Conservation (phyloP, 2,888 invertebrate genomes). For the Drosophila falleni region DNA sequence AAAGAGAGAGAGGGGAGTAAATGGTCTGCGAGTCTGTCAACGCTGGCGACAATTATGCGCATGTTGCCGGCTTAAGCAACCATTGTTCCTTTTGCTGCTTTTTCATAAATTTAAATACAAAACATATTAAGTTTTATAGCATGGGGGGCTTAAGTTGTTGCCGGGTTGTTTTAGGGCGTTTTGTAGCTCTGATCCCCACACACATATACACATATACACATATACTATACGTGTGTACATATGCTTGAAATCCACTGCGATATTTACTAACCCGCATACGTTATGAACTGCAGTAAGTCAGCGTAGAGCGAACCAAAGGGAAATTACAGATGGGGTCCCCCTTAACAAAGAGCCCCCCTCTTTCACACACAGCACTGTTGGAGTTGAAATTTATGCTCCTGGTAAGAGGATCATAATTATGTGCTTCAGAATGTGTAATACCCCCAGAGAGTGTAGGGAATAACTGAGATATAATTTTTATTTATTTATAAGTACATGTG, state of each 20-base stretch:
- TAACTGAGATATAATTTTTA: conserved; percentile 4
- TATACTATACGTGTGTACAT: too few species aligned
- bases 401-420: conserved; percentile 34
- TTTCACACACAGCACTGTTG: conserved; percentile 6
- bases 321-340: not conserved
- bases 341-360: not conserved
- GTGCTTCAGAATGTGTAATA: conserved; percentile 1
- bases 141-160: conserved; percentile 60
- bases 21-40: conserved; percentile 34
- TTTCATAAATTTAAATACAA: conserved; percentile 79
- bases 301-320: conserved; percentile 1
- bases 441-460: not conserved
- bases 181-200: conserved; percentile 29
- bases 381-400: conserved; percentile 24
- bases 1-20: not conserved
- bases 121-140: conserved; percentile 80
- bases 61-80: conserved; percentile 79
- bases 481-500: not conserved
- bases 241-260: conserved; percentile 63
- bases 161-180: conserved; percentile 43
- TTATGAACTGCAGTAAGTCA: conserved; percentile 55
- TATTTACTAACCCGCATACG: conserved; percentile 70
- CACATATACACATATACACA: too few species aligned
- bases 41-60: conserved; percentile 73
- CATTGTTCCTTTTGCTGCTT: conserved; percentile 67